Conservation (phyloP, 2,113 vertebrate genomes). For the Mohoua ochrocephala region DNA sequence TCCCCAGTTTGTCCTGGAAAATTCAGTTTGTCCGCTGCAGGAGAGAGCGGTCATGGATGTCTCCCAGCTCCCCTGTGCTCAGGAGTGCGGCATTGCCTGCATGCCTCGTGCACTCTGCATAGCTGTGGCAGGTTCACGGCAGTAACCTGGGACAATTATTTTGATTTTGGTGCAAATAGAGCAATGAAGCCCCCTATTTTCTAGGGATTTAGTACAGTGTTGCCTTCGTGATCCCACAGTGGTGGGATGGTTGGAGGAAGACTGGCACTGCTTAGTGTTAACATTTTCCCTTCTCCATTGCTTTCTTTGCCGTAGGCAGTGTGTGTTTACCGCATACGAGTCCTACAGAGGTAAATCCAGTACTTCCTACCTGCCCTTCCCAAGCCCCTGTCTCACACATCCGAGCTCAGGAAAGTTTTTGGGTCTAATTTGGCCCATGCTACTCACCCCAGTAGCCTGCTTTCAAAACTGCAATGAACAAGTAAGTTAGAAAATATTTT, state of each 20-base stretch:
- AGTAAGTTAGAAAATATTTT: background rate
- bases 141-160: background rate
- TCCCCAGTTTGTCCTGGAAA: background rate
- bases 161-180: background rate
- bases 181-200: rapidly evolving
- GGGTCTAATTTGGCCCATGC: background rate
- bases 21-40: background rate
- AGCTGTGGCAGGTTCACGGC: background rate
- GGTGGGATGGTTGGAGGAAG: background rate
- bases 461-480: background rate
- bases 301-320: background rate
- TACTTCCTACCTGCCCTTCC: background rate
- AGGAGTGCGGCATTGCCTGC: background rate
- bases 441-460: background rate
- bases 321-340: background rate
- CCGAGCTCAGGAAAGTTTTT: background rate
- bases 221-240: background rate
- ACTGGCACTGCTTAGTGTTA: background rate
- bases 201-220: background rate
- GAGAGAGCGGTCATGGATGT: rapidly evolving
- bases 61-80: background rate
- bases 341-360: background rate
- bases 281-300: background rate
- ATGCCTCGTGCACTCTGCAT: rapidly evolving
- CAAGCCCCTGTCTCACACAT: background rate